Evolutionary conservation across 2,797 vertebrate genomes (phyloP).

Genomic region (Calcarius lapponicus): DNA sequence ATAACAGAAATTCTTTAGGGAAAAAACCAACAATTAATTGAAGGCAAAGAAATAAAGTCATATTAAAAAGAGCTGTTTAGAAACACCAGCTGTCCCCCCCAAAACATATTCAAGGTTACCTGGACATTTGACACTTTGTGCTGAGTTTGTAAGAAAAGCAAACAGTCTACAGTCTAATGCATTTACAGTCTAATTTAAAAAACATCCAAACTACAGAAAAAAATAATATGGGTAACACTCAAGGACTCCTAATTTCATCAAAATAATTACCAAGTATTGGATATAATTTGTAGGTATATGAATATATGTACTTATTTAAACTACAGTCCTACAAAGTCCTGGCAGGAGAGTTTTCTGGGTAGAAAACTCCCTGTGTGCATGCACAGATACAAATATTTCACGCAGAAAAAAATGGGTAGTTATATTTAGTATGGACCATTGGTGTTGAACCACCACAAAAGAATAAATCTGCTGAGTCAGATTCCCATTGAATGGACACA

Average conservation of each 20-base stretch:
- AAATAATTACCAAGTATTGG: not conserved
- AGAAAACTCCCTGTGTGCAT: not conserved
- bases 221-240: not conserved
- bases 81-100: not conserved
- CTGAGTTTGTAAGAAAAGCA: not conserved
- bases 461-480: not conserved
- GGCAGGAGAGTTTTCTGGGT: not conserved
- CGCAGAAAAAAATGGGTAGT: rapidly evolving
- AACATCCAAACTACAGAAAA: not conserved
- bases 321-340: not conserved
- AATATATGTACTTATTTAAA: not conserved
- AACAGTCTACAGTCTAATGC: not conserved
- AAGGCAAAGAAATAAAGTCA: not conserved
- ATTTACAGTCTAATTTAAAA: not conserved
- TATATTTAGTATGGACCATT: not conserved
- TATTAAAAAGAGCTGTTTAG: not conserved
- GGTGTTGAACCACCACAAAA: not conserved
- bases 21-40: not conserved
- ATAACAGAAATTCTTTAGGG: not conserved
- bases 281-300: rapidly evolving
- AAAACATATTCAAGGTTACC: not conserved
- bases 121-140: not conserved
- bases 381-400: rapidly evolving
- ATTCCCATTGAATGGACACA: not conserved
- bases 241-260: not conserved